phyloP scores from a whole-genome alignment of 2,113 vertebrate genomes.

The Gadus chalcogrammus region DNA sequence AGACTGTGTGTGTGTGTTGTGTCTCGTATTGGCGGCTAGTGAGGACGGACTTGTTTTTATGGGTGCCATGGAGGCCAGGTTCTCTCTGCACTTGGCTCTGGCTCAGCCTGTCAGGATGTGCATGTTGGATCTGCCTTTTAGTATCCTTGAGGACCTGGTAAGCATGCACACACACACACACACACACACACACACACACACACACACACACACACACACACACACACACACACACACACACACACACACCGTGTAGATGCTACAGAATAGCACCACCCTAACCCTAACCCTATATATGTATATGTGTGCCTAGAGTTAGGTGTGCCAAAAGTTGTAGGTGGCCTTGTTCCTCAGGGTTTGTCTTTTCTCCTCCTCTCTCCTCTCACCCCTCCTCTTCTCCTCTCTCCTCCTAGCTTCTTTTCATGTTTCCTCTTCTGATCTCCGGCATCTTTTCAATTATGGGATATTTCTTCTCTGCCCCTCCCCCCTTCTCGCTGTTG shows the following conservation, averaged over 20 bases:
- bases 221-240: too few species aligned
- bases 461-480: too few species aligned
- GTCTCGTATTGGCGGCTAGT: neutral
- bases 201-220: too few species aligned
- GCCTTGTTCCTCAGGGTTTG: neutral
- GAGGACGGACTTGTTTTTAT: constrained; percentile 57
- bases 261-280: too few species aligned
- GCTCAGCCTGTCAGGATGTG: constrained; percentile 83
- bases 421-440: neutral
- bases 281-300: too few species aligned
- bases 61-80: constrained; percentile 76
- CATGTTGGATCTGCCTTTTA: constrained; percentile 82
- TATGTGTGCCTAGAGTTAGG: too few species aligned
- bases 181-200: neutral
- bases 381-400: neutral
- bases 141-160: constrained; percentile 81
- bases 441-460: constrained; percentile 1
- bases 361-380: neutral
- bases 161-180: constrained; percentile 54
- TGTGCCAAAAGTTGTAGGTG: too few species aligned
- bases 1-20: neutral
- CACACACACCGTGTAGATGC: neutral
- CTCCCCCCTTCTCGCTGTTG: too few species aligned
- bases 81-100: constrained; percentile 84
- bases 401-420: neutral